A percentile compares a stretch with the other conserved stretches of the same genome.
These are phyloP conservation scores for Tapirus terrestris DNA, from an alignment of 2,113 vertebrate species.

Conservation along the genomic window DNA sequence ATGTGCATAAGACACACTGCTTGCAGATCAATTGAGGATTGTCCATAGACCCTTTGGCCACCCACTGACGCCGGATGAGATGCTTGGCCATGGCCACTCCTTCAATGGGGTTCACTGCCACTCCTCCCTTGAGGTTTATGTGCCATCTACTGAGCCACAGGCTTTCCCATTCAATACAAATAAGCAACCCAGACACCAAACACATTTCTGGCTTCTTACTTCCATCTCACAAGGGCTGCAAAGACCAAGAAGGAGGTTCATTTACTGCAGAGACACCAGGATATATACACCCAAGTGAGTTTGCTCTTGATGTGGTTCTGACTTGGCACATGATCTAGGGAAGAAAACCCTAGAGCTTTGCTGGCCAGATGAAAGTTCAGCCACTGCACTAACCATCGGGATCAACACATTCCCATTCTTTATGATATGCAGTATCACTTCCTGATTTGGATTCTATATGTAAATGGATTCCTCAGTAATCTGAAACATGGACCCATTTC, in stretches of 20 bases:
- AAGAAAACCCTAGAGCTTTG: fast-evolving
- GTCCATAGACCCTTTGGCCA: neutral
- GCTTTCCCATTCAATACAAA: neutral
- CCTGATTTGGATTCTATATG: neutral
- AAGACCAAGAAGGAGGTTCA: neutral
- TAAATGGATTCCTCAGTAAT: neutral
- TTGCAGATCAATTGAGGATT: neutral
- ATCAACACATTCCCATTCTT: too few species aligned
- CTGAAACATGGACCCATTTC: fast-evolving
- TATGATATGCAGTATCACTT: fast-evolving
- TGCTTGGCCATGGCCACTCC: neutral
- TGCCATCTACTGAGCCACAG: neutral
- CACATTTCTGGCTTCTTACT: neutral
- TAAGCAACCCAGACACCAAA: neutral
- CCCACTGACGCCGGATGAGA: neutral
- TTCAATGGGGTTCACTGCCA: neutral
- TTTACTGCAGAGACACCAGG: neutral
- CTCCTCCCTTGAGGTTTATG: neutral
- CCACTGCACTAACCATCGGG: neutral
- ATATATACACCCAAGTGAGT: too few species aligned
- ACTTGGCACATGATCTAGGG: fast-evolving
- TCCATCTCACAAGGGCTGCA: neutral
- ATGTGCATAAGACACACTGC: fast-evolving
- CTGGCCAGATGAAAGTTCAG: neutral
- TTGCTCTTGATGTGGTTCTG: neutral